These are phyloP conservation scores for Lobophora halterata DNA, from an alignment of 2,888 invertebrate genomes.

Conservation along the genomic window DNA sequence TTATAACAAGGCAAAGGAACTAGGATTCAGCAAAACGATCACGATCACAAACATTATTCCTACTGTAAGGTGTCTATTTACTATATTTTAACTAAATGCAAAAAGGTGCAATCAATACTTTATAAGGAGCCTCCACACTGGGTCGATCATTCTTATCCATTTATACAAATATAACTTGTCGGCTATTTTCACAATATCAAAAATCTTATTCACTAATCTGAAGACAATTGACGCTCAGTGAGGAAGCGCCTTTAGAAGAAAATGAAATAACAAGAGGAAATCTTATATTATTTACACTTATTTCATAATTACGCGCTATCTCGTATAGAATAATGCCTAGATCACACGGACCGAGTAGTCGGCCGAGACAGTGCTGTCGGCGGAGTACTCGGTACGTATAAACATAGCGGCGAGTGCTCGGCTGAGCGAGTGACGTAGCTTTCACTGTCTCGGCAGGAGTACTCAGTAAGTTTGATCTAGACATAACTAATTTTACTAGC, in stretches of 20 bases:
- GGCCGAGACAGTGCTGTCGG: too few relatives aligned
- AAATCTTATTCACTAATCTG: slow-evolving; percentile 27
- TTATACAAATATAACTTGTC: slow-evolving; percentile 14
- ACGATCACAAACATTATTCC: too few relatives aligned
- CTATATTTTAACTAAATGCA: slow-evolving; percentile 25
- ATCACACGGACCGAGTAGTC: too few relatives aligned
- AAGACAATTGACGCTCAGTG: slow-evolving; percentile 23
- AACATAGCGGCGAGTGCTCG: too few relatives aligned
- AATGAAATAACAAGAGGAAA: slow-evolving; percentile 5
- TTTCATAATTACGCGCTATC: slow-evolving; percentile 8
- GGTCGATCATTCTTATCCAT: slow-evolving; percentile 21
- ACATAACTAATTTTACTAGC: slow-evolving; percentile 9
- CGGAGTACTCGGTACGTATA: too few relatives aligned
- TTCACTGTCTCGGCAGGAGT: too few relatives aligned
- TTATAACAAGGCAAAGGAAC: slow-evolving; percentile 7
- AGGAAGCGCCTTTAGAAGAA: slow-evolving; percentile 17
- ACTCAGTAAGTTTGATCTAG: too few relatives aligned
- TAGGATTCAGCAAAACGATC: slow-evolving; percentile 4
- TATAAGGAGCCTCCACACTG: slow-evolving; percentile 24
- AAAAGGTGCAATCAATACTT: slow-evolving; percentile 13
- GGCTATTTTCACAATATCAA: slow-evolving; percentile 15
- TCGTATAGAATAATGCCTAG: slow-evolving; percentile 2
- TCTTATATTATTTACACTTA: slow-evolving; percentile 15
- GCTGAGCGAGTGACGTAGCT: too few relatives aligned
- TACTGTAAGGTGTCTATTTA: neutral